Base-by-base conservation (phyloP, 2,797 vertebrate species). In the Gallirallus australis region DNA sequence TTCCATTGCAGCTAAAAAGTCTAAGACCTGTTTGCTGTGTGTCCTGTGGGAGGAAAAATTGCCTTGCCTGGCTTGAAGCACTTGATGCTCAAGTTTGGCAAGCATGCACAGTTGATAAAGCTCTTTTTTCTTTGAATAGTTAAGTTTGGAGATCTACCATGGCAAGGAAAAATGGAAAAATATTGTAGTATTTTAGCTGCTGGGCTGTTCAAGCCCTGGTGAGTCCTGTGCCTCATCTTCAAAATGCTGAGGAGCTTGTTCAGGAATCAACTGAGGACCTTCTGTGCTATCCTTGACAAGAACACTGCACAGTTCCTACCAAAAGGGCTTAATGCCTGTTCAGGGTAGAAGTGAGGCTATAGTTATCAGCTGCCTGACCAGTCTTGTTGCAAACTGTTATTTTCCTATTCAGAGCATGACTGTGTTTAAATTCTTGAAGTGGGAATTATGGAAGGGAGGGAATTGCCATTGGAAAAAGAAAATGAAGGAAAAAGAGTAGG, bases 21-120 rank as follows among this genome's bases (percentile, higher is more conserved):
- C 40, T 40, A 35, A 18, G 53, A 24, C 25, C 7, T 28, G 0
- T 61, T 77, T 0, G 4, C 61, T 71, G 7, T 0, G 0, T 15
- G 21, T 50, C 53, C 61, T 61, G 12, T 39, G n/a, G 42, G 40
- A 45, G 40, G 39, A 25, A 37, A 72, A 40, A 33, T 30, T 45
- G 35, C 10, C 56, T 56, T 61, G 21, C 15, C 37, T 45, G 39
- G 6, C 56, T 31, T 45, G 48, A 66, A 24, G 35, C 21, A 3
- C 60, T 85, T 31, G 53, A 50, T 0, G 31, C 28, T 59, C 39
- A 2, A 47, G n/a, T 30, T 52, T 52, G 11, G n/a, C n/a, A 60
- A 63, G 61, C 12, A 6, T 14, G 2, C 7, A 1, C 50, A 30
- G 35, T 20, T 57, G 21, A 53, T 16, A 5, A 42, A 56, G n/a